Base-by-base conservation (phyloP, 1,140 invertebrate species). In the Anoplophora glabripennis region DNA sequence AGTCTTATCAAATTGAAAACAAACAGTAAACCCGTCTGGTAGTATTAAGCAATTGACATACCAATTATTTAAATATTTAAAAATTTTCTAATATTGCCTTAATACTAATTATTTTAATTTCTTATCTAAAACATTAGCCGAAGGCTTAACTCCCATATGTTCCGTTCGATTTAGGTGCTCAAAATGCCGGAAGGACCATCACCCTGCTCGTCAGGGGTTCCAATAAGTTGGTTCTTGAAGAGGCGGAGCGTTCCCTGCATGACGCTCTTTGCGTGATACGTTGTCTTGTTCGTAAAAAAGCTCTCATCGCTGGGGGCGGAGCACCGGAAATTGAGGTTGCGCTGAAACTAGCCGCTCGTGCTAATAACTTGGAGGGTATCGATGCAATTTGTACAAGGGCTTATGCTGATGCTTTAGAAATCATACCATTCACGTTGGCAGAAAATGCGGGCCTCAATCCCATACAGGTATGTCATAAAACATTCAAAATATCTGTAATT, bases 361-460 rank as follows among this genome's bases (percentile, higher is more conserved):
- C 95, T 0, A 86, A 95, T 65, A 87, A 87, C 0, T 82, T 97
- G 2, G 85, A 87, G 37, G 97, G 96, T 46, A 88, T 96, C 41
- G 91, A 98, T 75, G 92, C 96, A 46, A 98, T 98, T 75, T 99
- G 96, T 72, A 87, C 92, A 60, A 84, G 90, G 63, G 95, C 93
- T 1, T 99, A 93, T 81, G 94, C 96, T 7, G 92, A 98, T 75
- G 94, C 97, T 1, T 79, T 99, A 17, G 96, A 99, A 80, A 88
- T 99, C 3, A 93, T 99, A 73, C 98, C 98, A 2, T 96, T 89
- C 48, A 99, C 98, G 3, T 80, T 99, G 51, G 94, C 98, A n/a
- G 98, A 99, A 80, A 99, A 99, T 78, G 96, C 97, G 18, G 97
- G 98, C n/a, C 80, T 99, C 1, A 99, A 97, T 79, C 90, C 98